A percentile compares a stretch with the other conserved stretches of the same genome.
These are phyloP conservation scores for Drosophila mojavensis DNA, from an alignment of 1,140 invertebrate species.

Conservation along the genomic window DNA sequence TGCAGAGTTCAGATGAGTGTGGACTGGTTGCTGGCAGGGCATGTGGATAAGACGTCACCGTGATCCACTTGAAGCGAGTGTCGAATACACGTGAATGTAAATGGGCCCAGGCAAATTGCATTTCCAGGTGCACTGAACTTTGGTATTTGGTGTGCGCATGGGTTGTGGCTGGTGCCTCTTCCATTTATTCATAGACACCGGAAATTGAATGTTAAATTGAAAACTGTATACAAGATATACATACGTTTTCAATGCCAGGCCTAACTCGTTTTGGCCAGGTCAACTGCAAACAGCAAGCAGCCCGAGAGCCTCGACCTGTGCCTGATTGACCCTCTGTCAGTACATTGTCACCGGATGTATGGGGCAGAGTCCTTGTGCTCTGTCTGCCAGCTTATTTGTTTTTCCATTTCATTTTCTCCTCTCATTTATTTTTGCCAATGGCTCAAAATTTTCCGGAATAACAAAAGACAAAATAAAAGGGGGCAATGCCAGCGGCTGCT, in stretches of 20 bases:
- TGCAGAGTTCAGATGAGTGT: constrained; percentile 31
- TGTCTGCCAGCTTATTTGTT: constrained; percentile 58
- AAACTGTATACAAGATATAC: neutral
- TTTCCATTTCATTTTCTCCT: constrained; percentile 28
- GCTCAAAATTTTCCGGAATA: constrained; percentile 33
- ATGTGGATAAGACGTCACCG: constrained; percentile 34
- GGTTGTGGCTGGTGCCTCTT: constrained; percentile 1
- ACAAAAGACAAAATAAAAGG: constrained; percentile 4
- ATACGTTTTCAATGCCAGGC: constrained; percentile 6
- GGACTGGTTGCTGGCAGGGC: neutral
- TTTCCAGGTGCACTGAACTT: constrained; percentile 68
- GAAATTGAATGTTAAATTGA: constrained; percentile 2
- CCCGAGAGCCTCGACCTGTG: constrained; percentile 4
- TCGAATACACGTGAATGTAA: constrained; percentile 31
- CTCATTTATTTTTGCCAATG: constrained; percentile 20
- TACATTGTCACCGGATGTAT: constrained; percentile 70
- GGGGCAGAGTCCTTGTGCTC: constrained; percentile 29
- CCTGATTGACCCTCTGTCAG: constrained; percentile 53
- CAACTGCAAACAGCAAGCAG: constrained; percentile 45
- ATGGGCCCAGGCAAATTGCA: constrained; percentile 50
- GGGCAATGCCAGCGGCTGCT: constrained; percentile 3
- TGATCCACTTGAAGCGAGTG: constrained; percentile 40
- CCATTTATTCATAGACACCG: neutral
- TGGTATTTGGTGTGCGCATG: constrained; percentile 6
- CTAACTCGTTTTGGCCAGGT: constrained; percentile 51